Conservation (phyloP, 2,888 invertebrate species). For the Tryphoninae sp. region DNA sequence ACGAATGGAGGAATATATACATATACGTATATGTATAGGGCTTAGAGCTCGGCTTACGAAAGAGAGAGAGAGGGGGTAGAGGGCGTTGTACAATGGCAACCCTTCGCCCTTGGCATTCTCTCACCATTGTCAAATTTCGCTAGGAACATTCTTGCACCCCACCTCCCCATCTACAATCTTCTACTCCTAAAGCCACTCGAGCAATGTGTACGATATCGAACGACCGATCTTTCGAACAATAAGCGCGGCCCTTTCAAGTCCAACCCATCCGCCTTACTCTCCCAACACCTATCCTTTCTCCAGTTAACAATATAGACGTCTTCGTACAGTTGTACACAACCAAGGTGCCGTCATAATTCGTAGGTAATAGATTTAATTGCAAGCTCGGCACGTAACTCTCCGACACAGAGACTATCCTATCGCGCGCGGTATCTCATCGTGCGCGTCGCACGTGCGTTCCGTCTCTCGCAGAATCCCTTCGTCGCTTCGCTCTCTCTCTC, state of each 20-base stretch:
- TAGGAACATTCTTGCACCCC: constrained; percentile 4
- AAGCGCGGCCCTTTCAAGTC: constrained; percentile 18
- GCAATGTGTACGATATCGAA: constrained; percentile 22
- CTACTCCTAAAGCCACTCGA: neutral
- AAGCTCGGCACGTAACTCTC: constrained; percentile 60
- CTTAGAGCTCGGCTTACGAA: constrained; percentile 34
- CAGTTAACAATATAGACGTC: constrained; percentile 13
- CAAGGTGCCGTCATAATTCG: constrained; percentile 67
- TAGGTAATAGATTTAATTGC: constrained; percentile 71
- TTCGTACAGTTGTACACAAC: constrained; percentile 12
- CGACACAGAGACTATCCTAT: constrained; percentile 37
- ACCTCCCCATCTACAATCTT: neutral
- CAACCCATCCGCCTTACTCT: too few species aligned
- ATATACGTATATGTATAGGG: neutral
- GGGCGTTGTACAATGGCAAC: constrained; percentile 32
- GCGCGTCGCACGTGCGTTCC: constrained; percentile 9
- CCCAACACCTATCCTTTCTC: neutral
- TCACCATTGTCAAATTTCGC: constrained; percentile 51
- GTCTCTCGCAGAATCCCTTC: constrained; percentile 43
- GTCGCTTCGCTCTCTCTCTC: constrained; percentile 11
- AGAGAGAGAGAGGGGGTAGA: neutral
- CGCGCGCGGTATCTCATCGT: constrained; percentile 35
- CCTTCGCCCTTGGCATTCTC: constrained; percentile 32
- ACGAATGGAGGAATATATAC: neutral
- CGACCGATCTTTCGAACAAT: constrained; percentile 51